These are phyloP conservation scores for Sciaenops ocellatus DNA, from an alignment of 2,797 vertebrate genomes.

Conservation along the genomic window DNA sequence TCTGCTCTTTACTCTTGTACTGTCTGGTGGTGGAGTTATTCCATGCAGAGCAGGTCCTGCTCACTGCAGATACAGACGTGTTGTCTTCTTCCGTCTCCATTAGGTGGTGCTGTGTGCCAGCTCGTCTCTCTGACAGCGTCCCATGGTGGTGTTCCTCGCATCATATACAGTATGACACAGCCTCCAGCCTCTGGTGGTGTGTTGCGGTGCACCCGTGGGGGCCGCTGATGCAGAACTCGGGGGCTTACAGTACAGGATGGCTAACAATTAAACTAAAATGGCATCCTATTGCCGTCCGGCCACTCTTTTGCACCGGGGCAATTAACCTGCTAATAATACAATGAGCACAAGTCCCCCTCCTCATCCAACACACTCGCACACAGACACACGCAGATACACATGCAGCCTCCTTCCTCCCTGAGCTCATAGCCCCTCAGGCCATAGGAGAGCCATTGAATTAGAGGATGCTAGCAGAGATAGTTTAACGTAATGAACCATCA, in stretches of 20 bases:
- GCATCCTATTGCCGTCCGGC: slow-evolving; percentile 69
- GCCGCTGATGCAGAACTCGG: slow-evolving; percentile 61
- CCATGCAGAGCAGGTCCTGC: neutral
- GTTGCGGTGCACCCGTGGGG: slow-evolving; percentile 43
- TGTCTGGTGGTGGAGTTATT: neutral
- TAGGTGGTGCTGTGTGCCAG: slow-evolving; percentile 81
- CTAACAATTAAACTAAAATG: slow-evolving; percentile 81
- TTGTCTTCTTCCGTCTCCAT: slow-evolving; percentile 59
- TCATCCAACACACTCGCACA: slow-evolving; percentile 55
- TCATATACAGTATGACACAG: slow-evolving; percentile 62
- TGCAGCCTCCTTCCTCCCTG: slow-evolving; percentile 28
- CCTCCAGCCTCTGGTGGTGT: slow-evolving; percentile 47
- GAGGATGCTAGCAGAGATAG: slow-evolving; percentile 94
- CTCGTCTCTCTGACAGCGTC: slow-evolving; percentile 41
- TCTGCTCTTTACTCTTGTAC: neutral
- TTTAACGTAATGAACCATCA: slow-evolving; percentile 96
- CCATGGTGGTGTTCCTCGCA: slow-evolving; percentile 27
- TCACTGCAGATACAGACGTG: slow-evolving; percentile 20
- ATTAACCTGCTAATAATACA: slow-evolving; percentile 95
- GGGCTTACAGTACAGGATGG: slow-evolving; percentile 70
- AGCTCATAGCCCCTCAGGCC: slow-evolving; percentile 86
- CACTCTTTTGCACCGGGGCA: slow-evolving; percentile 87
- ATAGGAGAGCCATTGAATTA: slow-evolving; percentile 94
- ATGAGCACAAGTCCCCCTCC: slow-evolving; percentile 87
- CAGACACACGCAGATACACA: slow-evolving; percentile 10